Conservation (phyloP, 2,888 invertebrate species). For the Noctua janthina region DNA sequence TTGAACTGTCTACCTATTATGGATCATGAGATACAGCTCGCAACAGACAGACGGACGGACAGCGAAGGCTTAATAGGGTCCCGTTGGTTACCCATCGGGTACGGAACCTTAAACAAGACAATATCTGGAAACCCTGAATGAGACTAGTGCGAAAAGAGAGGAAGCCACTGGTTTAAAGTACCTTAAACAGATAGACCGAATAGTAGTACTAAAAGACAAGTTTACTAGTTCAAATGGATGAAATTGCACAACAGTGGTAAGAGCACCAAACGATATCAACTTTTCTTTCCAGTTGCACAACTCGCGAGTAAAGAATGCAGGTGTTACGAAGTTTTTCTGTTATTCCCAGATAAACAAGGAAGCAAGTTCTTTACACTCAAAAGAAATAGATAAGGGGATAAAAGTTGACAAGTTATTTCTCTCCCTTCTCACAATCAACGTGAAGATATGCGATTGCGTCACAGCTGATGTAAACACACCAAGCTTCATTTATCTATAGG, state of each 20-base stretch:
- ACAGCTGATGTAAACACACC: conserved; percentile 51
- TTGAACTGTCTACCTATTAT: too few species aligned
- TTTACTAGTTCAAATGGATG: not conserved
- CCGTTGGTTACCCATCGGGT: too few species aligned
- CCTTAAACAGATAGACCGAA: not conserved
- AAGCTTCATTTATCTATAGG: conserved; percentile 29
- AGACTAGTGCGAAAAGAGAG: not conserved
- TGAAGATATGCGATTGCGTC: conserved; percentile 51
- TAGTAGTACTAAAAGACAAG: not conserved
- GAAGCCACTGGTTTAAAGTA: not conserved
- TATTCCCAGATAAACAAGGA: conserved; percentile 51
- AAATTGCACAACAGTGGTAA: conserved; percentile 23
- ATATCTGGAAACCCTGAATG: not conserved
- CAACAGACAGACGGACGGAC: too few species aligned
- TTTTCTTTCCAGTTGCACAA: conserved; percentile 45
- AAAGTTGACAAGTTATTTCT: conserved; percentile 39
- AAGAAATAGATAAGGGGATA: conserved; percentile 54
- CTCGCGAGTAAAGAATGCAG: conserved; percentile 44
- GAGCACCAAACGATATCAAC: conserved; percentile 24
- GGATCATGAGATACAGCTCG: too few species aligned
- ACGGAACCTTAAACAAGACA: too few species aligned
- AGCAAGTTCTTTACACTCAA: conserved; percentile 40
- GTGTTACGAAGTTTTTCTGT: conserved; percentile 52
- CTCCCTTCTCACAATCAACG: conserved; percentile 33
- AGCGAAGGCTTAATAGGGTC: too few species aligned